Conservation (phyloP, 2,113 vertebrate species). For the Desmodus rotundus region DNA sequence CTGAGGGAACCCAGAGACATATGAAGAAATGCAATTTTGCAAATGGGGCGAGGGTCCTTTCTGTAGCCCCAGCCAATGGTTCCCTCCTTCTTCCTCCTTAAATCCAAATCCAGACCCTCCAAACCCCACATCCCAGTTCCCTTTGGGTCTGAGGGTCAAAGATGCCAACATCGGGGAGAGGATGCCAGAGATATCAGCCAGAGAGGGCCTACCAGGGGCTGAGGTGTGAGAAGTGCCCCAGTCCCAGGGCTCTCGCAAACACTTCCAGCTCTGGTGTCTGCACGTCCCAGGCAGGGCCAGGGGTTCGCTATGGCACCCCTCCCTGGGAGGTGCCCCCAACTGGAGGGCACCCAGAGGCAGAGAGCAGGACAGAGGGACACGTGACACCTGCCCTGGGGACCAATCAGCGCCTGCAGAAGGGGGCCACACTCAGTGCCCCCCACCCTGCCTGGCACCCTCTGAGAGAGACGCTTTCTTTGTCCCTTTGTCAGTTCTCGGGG, state of each 20-base stretch:
- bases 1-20: neutral
- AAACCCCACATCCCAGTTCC: neutral
- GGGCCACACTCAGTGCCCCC: conserved; percentile 43
- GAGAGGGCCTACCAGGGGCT: neutral
- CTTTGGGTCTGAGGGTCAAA: neutral
- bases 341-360: neutral
- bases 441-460: neutral
- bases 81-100: neutral
- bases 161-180: neutral
- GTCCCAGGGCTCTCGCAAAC: neutral
- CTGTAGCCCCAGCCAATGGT: too few relatives aligned
- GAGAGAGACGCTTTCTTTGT: conserved; percentile 70
- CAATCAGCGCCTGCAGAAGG: conserved; percentile 48
- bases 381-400: conserved; percentile 49
- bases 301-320: neutral
- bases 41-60: neutral
- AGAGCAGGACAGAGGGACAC: conserved; percentile 32
- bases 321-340: conserved; percentile 39
- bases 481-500: conserved; percentile 68
- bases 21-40: neutral
- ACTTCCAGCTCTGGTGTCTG: neutral
- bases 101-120: neutral
- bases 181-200: neutral
- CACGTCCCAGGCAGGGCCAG: neutral
- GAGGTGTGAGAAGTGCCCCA: neutral